Evolutionary conservation across 2,113 vertebrate species (phyloP), one percentile per base, ranked within the genome.

Genomic region (Phalacrocorax aristotelis): DNA sequence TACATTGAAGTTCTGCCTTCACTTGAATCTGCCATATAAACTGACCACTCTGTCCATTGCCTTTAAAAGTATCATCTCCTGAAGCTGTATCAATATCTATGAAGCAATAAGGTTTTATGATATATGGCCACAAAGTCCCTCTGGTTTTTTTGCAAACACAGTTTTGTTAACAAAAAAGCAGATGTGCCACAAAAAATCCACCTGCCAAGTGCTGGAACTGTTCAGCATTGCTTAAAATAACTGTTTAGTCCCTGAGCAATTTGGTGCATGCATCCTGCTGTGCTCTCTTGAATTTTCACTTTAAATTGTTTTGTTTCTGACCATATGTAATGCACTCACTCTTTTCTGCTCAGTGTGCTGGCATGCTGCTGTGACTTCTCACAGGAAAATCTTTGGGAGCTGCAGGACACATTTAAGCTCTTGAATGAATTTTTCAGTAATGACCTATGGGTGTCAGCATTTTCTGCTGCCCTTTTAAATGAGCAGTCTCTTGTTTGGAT

Each of bases 381-480:
- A 42, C 36, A 92, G 65, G 36, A 94, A 94, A 91, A 87, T 17
- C 87, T 80, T 79, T 78, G 54, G 54, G 66, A 97, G 26, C 93
- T 83, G 87, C 94, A 89, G 93, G 94, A 94, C 46, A 48, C 70
- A 55, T 91, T 94, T 91, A 87, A 94, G 81, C 36, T 75, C 54
- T 70, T 89, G 81, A 94, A 94, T 85, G 27, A 91, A 58, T 94
- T 89, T 87, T 91, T 94, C 66, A 66, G 38, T 89, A 94, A 87
- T 85, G 87, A 80, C 11, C 8, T 85, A 46, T 38, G 54, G 54
- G 40, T 72, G 89, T 85, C 94, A 95, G 58, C 60, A 85, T 80
- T 96, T 95, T 80, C 58, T 66, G 14, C 40, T 95, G 93, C 77
- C 94, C 66, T 95, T 95, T 97, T 85, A 87, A 97, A 87, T 89